A percentile compares a stretch with the other conserved stretches of the same genome.
phyloP scores from a whole-genome alignment of 2,113 vertebrate genomes.

The Mesitornis unicolor region DNA sequence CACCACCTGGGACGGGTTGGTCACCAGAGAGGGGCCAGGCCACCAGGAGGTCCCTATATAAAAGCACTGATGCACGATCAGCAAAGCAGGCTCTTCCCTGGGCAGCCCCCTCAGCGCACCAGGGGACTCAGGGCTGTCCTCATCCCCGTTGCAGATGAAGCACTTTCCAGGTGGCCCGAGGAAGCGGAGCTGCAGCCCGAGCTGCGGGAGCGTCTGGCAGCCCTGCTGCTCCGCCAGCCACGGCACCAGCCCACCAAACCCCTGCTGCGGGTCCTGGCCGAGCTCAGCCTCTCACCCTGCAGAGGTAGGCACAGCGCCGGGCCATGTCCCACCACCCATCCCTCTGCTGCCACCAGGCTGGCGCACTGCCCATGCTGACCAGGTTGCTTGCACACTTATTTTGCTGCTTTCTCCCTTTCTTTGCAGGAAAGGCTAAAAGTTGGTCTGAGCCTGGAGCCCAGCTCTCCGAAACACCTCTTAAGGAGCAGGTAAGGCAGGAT shows the following conservation, averaged over 20 bases:
- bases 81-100: not conserved
- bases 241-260: constrained; percentile 58
- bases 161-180: not conserved
- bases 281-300: constrained; percentile 19
- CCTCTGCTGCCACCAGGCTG: rapidly evolving
- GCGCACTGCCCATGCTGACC: rapidly evolving
- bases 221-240: constrained; percentile 70
- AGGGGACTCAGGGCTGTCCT: not conserved
- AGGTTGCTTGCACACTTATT: rapidly evolving
- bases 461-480: constrained; percentile 19
- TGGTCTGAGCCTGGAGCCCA: not conserved
- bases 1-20: not conserved
- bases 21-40: not conserved
- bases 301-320: not conserved
- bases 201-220: constrained; percentile 56
- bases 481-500: constrained; percentile 42
- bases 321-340: not conserved
- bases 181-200: constrained; percentile 47
- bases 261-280: not conserved
- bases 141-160: constrained; percentile 59
- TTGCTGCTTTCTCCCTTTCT: not conserved
- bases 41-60: not conserved
- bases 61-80: not conserved
- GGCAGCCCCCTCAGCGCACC: not conserved
- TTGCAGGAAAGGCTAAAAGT: constrained; percentile 21